Percentiles rank a stretch among this genome's conserved stretches.
Conservation (phyloP, 2,888 invertebrate species). For the Aelia acuminata region DNA sequence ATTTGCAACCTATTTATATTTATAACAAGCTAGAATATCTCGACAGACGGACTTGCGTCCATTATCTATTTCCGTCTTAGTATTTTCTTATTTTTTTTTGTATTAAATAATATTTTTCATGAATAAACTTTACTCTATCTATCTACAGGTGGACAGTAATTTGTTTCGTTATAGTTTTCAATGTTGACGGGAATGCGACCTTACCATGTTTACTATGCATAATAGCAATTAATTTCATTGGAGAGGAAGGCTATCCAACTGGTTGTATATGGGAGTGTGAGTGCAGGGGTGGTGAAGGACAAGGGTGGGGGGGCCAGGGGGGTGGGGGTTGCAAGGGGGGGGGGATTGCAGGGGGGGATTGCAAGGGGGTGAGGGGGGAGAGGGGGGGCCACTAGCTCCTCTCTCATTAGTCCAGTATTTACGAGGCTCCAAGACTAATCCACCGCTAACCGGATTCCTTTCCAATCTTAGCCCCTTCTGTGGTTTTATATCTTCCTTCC, state of each 20-base stretch:
- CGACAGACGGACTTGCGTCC: too few species aligned
- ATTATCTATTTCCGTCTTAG: too few species aligned
- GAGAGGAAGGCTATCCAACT: not conserved
- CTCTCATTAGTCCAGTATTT: not conserved
- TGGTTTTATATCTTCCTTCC: conserved; percentile 40
- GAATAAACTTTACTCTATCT: too few species aligned
- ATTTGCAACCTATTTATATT: too few species aligned
- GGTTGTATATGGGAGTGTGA: too few species aligned
- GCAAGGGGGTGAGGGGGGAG: not conserved
- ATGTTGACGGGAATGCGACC: not conserved
- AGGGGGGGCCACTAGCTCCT: not conserved
- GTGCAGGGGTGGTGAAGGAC: too few species aligned
- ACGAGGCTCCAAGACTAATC: conserved; percentile 13
- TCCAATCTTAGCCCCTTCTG: not conserved
- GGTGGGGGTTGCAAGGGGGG: not conserved
- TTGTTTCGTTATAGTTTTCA: not conserved
- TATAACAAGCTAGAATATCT: too few species aligned
- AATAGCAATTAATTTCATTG: conserved; percentile 23
- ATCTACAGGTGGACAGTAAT: too few species aligned
- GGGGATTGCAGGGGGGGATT: not conserved
- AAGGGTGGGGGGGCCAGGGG: not conserved
- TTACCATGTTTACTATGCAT: not conserved
- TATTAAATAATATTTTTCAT: too few species aligned
- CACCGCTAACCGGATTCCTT: conserved; percentile 43
- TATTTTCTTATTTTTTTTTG: too few species aligned